Evolutionary conservation across 2,888 invertebrate species (phyloP).

Genomic region (Eumerus sabulonum): DNA sequence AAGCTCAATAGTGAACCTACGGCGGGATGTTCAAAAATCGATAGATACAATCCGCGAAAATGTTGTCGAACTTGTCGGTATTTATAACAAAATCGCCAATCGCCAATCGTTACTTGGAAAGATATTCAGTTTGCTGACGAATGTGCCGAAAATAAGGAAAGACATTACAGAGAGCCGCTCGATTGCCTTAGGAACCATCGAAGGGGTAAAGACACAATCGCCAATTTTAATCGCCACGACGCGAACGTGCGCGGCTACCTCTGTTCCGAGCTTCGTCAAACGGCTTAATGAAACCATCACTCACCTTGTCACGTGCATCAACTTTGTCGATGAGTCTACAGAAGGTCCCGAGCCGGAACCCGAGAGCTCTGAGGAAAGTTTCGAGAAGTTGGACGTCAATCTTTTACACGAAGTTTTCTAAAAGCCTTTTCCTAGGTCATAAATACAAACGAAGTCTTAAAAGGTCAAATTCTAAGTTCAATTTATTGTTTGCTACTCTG

Average conservation of each 20-base stretch:
- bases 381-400: constrained; percentile 1
- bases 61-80: constrained; percentile 70
- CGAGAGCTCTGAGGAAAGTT: constrained; percentile 30
- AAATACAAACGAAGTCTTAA: constrained; percentile 2
- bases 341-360: constrained; percentile 43
- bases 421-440: not conserved
- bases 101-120: constrained; percentile 74
- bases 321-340: constrained; percentile 49
- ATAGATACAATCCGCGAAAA: constrained; percentile 52
- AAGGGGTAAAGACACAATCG: constrained; percentile 16
- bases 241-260: constrained; percentile 10
- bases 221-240: constrained; percentile 9
- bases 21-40: constrained; percentile 22
- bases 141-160: constrained; percentile 70
- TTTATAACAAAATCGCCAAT: constrained; percentile 73
- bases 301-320: constrained; percentile 23
- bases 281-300: constrained; percentile 36
- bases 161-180: constrained; percentile 38
- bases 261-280: constrained; percentile 30
- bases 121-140: constrained; percentile 72
- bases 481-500: constrained; percentile 46
- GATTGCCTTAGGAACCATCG: constrained; percentile 16
- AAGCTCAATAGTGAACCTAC: constrained; percentile 13
- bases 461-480: not conserved
- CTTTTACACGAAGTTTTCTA: no score